Evolutionary conservation across 2,113 vertebrate genomes (phyloP).

Genomic region (Empidonax alnorum): DNA sequence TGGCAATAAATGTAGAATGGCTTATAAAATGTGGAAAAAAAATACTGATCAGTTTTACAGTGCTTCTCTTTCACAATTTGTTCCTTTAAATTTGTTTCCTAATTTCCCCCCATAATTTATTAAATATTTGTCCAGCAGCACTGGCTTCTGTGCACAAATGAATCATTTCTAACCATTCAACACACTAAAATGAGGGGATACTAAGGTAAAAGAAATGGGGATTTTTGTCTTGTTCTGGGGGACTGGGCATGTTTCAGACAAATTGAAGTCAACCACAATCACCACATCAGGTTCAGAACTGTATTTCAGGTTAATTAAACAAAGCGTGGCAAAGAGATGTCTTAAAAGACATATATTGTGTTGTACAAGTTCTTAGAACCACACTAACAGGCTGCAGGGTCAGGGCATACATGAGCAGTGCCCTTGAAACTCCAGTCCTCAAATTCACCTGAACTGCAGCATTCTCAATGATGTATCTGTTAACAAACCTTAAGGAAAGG

Average conservation of each 20-base stretch:
- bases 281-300: neutral
- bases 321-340: neutral
- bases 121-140: neutral
- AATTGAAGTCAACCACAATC: neutral
- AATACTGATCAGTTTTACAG: neutral
- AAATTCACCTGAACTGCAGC: neutral
- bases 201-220: neutral
- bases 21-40: neutral
- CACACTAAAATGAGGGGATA: neutral
- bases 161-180: neutral
- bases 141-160: neutral
- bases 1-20: neutral
- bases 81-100: neutral
- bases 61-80: neutral
- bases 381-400: neutral
- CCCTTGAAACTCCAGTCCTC: neutral
- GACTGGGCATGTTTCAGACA: neutral
- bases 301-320: neutral
- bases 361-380: neutral
- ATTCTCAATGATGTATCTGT: neutral
- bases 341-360: neutral
- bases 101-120: neutral
- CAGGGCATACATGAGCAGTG: neutral
- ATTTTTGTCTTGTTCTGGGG: neutral
- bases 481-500: neutral